Conservation (phyloP, 2,113 vertebrate species). For the Psilopsiagon aurifrons region DNA sequence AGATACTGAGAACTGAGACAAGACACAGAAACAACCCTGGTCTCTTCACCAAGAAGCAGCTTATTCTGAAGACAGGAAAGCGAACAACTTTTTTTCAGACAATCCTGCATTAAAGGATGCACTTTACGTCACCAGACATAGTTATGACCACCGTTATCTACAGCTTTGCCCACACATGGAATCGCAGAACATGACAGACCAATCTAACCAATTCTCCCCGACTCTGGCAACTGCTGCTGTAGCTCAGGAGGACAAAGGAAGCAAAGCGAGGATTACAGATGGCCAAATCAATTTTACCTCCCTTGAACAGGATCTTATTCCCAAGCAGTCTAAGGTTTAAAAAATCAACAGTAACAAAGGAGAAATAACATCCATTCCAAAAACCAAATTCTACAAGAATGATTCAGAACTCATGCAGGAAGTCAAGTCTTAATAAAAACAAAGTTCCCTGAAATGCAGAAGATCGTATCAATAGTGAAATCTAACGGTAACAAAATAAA, state of each 20-base stretch:
- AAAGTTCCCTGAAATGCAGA: background rate
- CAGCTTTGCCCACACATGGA: background rate
- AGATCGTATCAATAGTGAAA: background rate
- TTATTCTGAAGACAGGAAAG: background rate
- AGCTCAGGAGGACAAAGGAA: background rate
- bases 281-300: background rate
- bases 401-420: background rate
- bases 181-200: fast-evolving
- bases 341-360: background rate
- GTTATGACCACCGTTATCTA: background rate
- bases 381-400: background rate
- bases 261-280: fast-evolving
- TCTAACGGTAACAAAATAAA: background rate
- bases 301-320: background rate
- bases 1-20: background rate
- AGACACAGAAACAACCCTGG: background rate
- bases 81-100: fast-evolving
- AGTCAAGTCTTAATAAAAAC: background rate
- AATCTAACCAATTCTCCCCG: no score
- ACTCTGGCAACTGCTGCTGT: background rate
- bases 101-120: fast-evolving
- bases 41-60: background rate
- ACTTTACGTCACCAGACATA: background rate
- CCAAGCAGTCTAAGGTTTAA: background rate
- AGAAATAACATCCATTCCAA: background rate